Percentiles rank a stretch among this genome's conserved stretches.
Evolutionary conservation across 1,140 invertebrate genomes (phyloP).

Genomic region (Macrocentrus cingulum): DNA sequence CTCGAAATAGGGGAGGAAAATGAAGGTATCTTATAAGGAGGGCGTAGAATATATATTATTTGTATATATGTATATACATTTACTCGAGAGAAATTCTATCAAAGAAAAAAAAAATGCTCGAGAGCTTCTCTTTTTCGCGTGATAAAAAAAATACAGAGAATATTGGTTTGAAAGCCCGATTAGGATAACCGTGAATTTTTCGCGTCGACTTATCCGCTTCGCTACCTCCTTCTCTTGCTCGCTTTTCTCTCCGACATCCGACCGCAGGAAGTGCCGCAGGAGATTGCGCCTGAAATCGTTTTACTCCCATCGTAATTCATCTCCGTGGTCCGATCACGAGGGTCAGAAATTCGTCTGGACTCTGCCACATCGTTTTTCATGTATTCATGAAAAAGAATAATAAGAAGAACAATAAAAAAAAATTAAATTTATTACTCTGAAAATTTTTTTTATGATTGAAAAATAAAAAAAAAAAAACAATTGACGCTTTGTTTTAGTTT

Average conservation of each 20-base stretch:
- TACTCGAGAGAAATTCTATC: neutral
- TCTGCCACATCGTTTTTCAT: slow-evolving; percentile 3
- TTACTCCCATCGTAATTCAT: slow-evolving; percentile 49
- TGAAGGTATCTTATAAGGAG: slow-evolving; percentile 4
- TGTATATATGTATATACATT: slow-evolving; percentile 2
- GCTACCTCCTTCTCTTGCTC: neutral
- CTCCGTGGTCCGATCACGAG: slow-evolving; percentile 42
- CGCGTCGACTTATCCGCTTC: slow-evolving; percentile 9
- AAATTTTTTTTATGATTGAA: neutral
- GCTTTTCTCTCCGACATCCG: slow-evolving; percentile 32
- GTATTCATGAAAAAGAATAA: neutral
- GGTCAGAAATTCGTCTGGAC: slow-evolving; percentile 18
- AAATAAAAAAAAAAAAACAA: too few species aligned
- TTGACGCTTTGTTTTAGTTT: too few species aligned
- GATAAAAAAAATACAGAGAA: neutral
- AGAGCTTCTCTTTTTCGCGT: too few species aligned
- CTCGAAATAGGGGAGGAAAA: neutral
- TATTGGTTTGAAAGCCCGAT: neutral
- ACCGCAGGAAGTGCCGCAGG: slow-evolving; percentile 46
- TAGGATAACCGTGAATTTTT: neutral
- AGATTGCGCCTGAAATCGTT: slow-evolving; percentile 53
- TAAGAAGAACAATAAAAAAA: neutral
- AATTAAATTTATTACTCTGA: neutral
- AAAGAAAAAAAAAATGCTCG: slow-evolving; percentile 1
- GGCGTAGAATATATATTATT: neutral